Evolutionary conservation across 2,888 invertebrate genomes (phyloP).

Genomic region (Listrodromus nycthemerus): DNA sequence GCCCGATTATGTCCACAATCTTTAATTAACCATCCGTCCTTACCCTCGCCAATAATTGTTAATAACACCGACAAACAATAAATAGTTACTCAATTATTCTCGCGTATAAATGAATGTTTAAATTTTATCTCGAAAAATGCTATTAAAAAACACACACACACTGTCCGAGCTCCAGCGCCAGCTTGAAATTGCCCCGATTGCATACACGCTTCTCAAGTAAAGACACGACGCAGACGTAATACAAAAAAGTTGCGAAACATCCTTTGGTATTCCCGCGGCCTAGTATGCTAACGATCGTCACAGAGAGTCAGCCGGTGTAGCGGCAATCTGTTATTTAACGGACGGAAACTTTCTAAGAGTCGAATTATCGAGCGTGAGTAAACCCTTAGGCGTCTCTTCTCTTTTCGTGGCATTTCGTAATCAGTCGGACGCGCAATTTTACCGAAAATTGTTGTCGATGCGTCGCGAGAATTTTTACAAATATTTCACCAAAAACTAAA

Average conservation of each 20-base stretch:
- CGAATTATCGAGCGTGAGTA: conserved; percentile 57
- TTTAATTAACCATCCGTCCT: conserved; percentile 9
- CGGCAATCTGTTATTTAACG: conserved; percentile 57
- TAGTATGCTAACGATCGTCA: conserved; percentile 66
- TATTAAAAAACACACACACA: not conserved
- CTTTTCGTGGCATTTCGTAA: not conserved
- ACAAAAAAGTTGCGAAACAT: conserved; percentile 56
- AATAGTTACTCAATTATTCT: not conserved
- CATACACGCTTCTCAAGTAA: not conserved
- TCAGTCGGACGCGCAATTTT: not conserved
- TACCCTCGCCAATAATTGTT: not conserved
- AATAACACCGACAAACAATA: not conserved
- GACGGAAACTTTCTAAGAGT: conserved; percentile 66
- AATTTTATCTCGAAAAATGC: not conserved
- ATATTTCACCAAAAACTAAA: not conserved
- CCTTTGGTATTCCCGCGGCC: conserved; percentile 63
- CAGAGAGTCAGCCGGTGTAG: conserved; percentile 31
- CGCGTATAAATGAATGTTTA: not conserved
- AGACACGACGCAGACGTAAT: not conserved
- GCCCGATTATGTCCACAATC: conserved; percentile 55
- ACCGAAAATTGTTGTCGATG: not conserved
- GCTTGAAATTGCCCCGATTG: not conserved
- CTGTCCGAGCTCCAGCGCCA: not conserved
- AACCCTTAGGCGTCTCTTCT: conserved; percentile 54
- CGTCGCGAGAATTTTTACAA: not conserved